phyloP scores from a whole-genome alignment of 2,888 invertebrate genomes.

The Arrhopalites spinosus region DNA sequence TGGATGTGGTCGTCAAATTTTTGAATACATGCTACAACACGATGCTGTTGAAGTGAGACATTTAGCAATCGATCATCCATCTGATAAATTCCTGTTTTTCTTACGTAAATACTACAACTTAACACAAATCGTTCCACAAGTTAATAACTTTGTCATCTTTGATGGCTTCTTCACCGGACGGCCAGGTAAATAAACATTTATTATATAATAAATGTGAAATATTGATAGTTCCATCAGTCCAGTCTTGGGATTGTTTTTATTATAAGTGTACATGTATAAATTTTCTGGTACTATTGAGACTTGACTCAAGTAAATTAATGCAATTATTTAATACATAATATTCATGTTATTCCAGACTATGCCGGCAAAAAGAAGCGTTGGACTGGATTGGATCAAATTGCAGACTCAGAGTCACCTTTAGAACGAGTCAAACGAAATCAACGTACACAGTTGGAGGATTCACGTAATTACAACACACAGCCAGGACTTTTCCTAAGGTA shows the following conservation, averaged over 20 bases:
- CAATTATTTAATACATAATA: slow-evolving; percentile 29
- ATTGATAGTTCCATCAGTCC: no score
- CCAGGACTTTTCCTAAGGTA: slow-evolving; percentile 40
- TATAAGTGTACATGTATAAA: no score
- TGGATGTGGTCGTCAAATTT: slow-evolving; percentile 82
- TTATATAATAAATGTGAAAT: no score
- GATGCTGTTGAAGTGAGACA: slow-evolving; percentile 71
- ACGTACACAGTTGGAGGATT: slow-evolving; percentile 46
- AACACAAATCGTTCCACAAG: slow-evolving; percentile 73
- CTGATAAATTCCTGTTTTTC: slow-evolving; percentile 84
- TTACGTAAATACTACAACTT: slow-evolving; percentile 80
- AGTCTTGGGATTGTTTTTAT: no score
- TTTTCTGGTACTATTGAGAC: no score
- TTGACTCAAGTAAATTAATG: no score
- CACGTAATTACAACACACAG: slow-evolving; percentile 48
- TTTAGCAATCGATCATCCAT: slow-evolving; percentile 91
- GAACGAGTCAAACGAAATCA: slow-evolving; percentile 35
- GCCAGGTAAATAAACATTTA: slow-evolving; percentile 43
- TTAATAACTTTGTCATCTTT: slow-evolving; percentile 86
- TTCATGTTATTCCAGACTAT: slow-evolving; percentile 44
- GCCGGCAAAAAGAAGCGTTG: slow-evolving; percentile 52
- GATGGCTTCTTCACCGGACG: slow-evolving; percentile 72
- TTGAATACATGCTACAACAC: slow-evolving; percentile 73
- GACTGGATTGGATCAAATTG: slow-evolving; percentile 51
- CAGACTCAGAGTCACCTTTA: slow-evolving; percentile 38